A percentile compares a stretch with the other conserved stretches of the same genome.
These are phyloP conservation scores for Gastrophysa polygoni DNA, from an alignment of 2,888 invertebrate species.

Conservation along the genomic window DNA sequence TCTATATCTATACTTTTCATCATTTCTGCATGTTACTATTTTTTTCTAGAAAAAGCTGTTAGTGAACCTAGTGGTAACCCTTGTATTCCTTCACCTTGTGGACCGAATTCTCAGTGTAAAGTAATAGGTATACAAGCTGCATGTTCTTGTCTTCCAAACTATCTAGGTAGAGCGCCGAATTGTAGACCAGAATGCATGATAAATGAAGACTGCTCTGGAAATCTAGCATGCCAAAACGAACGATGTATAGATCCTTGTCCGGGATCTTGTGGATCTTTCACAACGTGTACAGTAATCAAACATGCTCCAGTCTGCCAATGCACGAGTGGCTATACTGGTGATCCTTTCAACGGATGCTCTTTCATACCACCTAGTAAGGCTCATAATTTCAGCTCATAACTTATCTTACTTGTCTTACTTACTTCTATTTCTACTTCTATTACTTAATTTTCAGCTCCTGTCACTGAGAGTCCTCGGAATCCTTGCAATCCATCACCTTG, in stretches of 20 bases:
- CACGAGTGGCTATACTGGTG: conserved; percentile 70
- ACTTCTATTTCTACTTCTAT: conserved; percentile 18
- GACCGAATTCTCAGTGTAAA: conserved; percentile 67
- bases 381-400: conserved; percentile 12
- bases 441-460: conserved; percentile 55
- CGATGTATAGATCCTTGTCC: conserved; percentile 81
- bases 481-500: conserved; percentile 72
- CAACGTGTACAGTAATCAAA: conserved; percentile 76
- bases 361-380: conserved; percentile 65
- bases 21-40: conserved; percentile 11
- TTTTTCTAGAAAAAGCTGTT: conserved; percentile 53
- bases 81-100: conserved; percentile 70
- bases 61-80: conserved; percentile 59
- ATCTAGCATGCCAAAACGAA: conserved; percentile 78
- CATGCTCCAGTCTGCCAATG: conserved; percentile 82
- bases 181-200: conserved; percentile 72
- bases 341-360: conserved; percentile 68
- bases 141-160: conserved; percentile 66
- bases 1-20: conserved; percentile 13
- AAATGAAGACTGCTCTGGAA: conserved; percentile 75
- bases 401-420: conserved; percentile 17
- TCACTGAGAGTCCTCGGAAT: conserved; percentile 58
- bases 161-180: conserved; percentile 67
- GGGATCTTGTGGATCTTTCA: conserved; percentile 76
- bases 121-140: conserved; percentile 63